A percentile compares a stretch with the other conserved stretches of the same genome.
These are phyloP conservation scores for Ochropacha duplaris DNA, from an alignment of 2,888 invertebrate genomes.

Conservation along the genomic window DNA sequence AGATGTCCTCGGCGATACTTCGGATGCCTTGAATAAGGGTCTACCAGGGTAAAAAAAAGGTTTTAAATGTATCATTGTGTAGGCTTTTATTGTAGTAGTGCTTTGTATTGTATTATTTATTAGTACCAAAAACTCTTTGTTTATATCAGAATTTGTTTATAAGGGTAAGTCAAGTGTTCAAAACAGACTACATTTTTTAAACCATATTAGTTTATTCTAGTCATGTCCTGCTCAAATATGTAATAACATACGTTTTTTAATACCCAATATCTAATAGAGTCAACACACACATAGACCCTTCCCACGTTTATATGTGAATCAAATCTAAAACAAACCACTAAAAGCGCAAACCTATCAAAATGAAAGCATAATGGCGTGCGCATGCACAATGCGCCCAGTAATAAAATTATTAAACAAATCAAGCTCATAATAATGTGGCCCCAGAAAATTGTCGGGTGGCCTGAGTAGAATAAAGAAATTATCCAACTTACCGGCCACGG, in stretches of 20 bases:
- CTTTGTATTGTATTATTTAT: not conserved
- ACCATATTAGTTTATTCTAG: not conserved
- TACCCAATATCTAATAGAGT: not conserved
- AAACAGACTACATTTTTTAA: not conserved
- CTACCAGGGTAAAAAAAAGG: conserved; percentile 28
- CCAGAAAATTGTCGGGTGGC: conserved; percentile 80
- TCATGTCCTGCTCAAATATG: not conserved
- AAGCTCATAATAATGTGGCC: conserved; percentile 78
- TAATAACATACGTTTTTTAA: not conserved
- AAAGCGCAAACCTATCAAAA: conserved; percentile 53
- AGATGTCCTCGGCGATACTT: conserved; percentile 52
- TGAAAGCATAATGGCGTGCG: conserved; percentile 50
- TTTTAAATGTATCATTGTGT: not conserved
- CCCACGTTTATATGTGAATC: conserved; percentile 21
- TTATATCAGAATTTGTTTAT: not conserved
- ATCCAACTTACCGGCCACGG: conserved; percentile 73
- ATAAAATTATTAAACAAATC: conserved; percentile 83
- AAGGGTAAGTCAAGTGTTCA: too few relatives aligned
- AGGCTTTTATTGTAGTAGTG: not conserved
- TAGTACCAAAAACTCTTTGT: not conserved
- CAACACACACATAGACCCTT: conserved; percentile 7
- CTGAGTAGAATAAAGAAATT: conserved; percentile 79
- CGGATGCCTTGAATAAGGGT: conserved; percentile 55
- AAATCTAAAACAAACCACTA: conserved; percentile 34
- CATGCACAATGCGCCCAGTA: conserved; percentile 66